Percentiles rank a stretch among this genome's conserved stretches.
Conservation (phyloP, 2,113 vertebrate genomes). For the Cettia cetti region DNA sequence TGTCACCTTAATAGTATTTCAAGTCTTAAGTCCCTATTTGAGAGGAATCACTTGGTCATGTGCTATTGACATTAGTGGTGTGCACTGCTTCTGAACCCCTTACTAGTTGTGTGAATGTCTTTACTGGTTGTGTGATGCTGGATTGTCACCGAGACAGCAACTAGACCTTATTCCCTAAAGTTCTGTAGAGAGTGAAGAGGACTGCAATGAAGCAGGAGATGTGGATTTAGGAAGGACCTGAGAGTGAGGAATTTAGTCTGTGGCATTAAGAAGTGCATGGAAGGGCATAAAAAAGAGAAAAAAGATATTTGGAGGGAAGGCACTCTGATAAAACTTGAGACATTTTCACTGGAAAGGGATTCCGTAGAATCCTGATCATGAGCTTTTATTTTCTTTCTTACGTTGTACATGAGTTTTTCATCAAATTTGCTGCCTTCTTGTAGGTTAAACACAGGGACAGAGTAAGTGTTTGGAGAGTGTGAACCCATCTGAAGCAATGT, state of each 20-base stretch:
- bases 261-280: neutral
- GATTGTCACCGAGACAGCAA: neutral
- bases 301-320: neutral
- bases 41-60: neutral
- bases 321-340: neutral
- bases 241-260: neutral
- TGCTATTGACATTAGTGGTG: rapidly evolving
- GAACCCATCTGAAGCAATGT: neutral
- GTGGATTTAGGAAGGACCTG: neutral
- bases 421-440: neutral
- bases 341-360: neutral
- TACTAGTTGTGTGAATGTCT: neutral
- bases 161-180: neutral
- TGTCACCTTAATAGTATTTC: neutral
- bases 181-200: neutral
- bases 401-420: neutral
- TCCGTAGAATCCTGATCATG: neutral
- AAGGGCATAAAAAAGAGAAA: neutral
- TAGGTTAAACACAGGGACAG: neutral
- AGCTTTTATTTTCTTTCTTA: neutral
- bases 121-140: neutral
- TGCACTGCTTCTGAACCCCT: neutral
- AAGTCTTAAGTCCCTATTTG: neutral
- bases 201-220: neutral
- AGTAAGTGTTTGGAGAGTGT: neutral